Percentiles rank a stretch among this genome's conserved stretches.
Conservation (phyloP, 2,113 vertebrate species). For the Cranoglanis bouderius region DNA sequence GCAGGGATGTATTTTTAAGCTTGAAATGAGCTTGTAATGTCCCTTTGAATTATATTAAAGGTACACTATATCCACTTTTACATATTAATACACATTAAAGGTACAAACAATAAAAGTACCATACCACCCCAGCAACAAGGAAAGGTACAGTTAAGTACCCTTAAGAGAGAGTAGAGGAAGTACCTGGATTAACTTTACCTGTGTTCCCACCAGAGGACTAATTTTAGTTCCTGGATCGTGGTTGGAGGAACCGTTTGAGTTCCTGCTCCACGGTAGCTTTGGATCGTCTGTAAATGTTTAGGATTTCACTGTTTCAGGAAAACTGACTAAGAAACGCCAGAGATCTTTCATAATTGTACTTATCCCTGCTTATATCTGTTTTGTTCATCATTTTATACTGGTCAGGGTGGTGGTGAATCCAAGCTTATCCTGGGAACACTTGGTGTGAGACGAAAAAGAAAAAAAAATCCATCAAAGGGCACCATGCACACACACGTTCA, state of each 20-base stretch:
- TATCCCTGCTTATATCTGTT: neutral
- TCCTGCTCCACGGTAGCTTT: neutral
- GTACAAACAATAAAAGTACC: neutral
- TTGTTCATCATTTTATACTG: neutral
- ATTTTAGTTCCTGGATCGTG: neutral
- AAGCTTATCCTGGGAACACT: neutral
- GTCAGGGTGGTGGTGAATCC: neutral
- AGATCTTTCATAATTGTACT: neutral
- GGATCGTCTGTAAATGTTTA: neutral
- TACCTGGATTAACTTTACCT: neutral
- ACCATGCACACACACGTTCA: neutral
- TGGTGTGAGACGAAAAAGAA: neutral
- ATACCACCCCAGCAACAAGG: neutral
- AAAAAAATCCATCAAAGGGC: neutral
- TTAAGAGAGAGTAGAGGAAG: neutral
- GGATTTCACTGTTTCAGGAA: neutral
- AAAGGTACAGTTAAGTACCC: neutral
- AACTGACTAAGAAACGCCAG: neutral
- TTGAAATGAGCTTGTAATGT: neutral
- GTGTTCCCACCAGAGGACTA: neutral
- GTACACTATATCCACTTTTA: neutral
- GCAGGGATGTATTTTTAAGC: neutral
- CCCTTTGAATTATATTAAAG: neutral
- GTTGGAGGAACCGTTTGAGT: neutral
- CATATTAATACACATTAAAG: neutral